Percentiles rank a stretch among this genome's conserved stretches.
Conservation (phyloP, 2,888 invertebrate species). For the Spodoptera littoralis region DNA sequence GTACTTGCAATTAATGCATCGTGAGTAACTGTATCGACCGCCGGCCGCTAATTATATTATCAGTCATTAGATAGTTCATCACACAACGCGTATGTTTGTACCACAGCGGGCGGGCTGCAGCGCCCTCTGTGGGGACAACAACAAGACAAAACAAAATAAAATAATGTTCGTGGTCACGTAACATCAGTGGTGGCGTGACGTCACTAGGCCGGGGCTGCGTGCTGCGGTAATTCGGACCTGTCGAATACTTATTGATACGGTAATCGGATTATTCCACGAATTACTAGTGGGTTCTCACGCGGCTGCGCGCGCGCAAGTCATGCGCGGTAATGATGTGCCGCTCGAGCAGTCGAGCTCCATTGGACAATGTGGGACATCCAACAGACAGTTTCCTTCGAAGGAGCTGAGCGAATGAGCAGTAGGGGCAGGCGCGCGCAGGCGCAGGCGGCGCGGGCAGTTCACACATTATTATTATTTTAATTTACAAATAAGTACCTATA, state of each 20-base stretch:
- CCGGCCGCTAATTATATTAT: no score
- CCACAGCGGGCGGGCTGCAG: no score
- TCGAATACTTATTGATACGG: constrained; percentile 48
- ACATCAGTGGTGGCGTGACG: constrained; percentile 15
- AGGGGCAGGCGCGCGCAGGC: no score
- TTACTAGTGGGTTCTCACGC: constrained; percentile 48
- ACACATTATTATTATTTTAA: constrained; percentile 55
- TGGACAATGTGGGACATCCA: neutral
- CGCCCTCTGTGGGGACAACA: neutral
- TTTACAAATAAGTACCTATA: constrained; percentile 47
- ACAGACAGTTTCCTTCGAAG: constrained; percentile 19
- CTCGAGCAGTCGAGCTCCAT: constrained; percentile 41
- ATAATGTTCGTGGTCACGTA: neutral
- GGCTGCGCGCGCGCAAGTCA: constrained; percentile 65
- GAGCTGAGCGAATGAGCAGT: neutral
- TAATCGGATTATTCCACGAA: constrained; percentile 65
- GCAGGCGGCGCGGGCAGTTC: constrained; percentile 46
- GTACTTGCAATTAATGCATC: no score
- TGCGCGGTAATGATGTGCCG: constrained; percentile 63
- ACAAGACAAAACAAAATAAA: neutral
- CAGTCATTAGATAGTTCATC: no score
- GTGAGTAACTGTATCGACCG: no score
- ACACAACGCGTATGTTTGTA: no score
- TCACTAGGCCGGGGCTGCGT: constrained; percentile 6
- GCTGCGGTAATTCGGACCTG: constrained; percentile 34